Evolutionary conservation across 2,888 invertebrate genomes (phyloP).

Genomic region (Sycophila texana): DNA sequence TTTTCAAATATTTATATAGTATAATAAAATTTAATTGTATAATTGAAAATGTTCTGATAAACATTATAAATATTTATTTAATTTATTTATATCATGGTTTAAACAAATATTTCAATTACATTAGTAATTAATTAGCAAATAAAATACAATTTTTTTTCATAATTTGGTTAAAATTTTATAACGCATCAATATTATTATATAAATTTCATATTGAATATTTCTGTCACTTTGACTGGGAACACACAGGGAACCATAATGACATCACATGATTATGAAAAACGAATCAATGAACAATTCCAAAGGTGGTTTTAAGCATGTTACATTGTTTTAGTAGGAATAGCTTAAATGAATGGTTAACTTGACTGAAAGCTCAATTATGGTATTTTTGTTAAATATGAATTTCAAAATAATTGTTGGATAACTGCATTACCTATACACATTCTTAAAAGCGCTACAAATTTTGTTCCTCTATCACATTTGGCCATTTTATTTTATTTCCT

Average conservation of each 20-base stretch:
- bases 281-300: constrained; percentile 33
- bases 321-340: constrained; percentile 55
- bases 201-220: constrained; percentile 16
- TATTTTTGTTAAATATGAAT: constrained; percentile 54
- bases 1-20: not conserved
- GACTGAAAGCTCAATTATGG: constrained; percentile 54
- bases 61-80: not conserved
- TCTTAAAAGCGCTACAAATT: constrained; percentile 70
- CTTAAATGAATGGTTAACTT: constrained; percentile 50
- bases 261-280: constrained; percentile 36
- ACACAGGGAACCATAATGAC: constrained; percentile 56
- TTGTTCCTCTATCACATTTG: constrained; percentile 69
- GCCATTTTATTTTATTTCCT: constrained; percentile 72
- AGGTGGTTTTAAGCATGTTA: constrained; percentile 50
- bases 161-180: constrained; percentile 13
- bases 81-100: not conserved
- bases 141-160: constrained; percentile 26
- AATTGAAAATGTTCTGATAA: not conserved
- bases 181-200: not conserved
- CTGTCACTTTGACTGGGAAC: constrained; percentile 38
- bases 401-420: constrained; percentile 56
- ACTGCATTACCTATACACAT: constrained; percentile 70
- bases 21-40: not conserved
- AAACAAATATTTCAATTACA: not conserved
- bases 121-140: not conserved